Evolutionary conservation across 2,888 invertebrate genomes (phyloP).

Genomic region (Drosophila demipolita): DNA sequence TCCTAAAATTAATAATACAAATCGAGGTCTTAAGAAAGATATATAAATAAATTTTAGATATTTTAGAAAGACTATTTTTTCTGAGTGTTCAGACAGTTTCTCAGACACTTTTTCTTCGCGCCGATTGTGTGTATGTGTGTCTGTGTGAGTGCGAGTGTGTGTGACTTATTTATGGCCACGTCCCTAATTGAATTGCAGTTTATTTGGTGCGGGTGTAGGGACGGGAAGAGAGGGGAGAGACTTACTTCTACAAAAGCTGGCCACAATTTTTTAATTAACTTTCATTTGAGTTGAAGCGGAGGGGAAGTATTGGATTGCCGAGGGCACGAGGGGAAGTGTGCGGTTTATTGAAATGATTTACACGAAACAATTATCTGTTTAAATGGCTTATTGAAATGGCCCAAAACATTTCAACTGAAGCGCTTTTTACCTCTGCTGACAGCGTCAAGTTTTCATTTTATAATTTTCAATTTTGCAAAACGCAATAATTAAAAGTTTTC

Average conservation of each 20-base stretch:
- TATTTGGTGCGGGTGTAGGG: constrained; percentile 60
- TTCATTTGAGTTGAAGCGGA: constrained; percentile 44
- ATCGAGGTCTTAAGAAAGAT: no score
- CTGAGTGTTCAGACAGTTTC: not conserved
- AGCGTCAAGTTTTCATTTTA: constrained; percentile 72
- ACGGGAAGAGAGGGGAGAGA: not conserved
- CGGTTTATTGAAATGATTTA: constrained; percentile 65
- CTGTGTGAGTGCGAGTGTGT: constrained; percentile 23
- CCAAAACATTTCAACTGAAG: constrained; percentile 52
- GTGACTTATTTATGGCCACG: constrained; percentile 72
- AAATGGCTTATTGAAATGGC: constrained; percentile 78
- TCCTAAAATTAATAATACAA: no score
- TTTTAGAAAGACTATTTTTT: not conserved
- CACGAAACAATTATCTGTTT: constrained; percentile 78
- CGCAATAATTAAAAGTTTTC: constrained; percentile 76
- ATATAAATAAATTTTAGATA: no score
- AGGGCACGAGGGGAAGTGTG: not conserved
- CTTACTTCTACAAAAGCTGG: constrained; percentile 65
- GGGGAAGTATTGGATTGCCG: constrained; percentile 40
- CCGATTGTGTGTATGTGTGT: constrained; percentile 13
- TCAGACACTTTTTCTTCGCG: not conserved
- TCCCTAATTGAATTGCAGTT: constrained; percentile 80
- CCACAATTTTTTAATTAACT: constrained; percentile 81
- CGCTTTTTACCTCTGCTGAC: constrained; percentile 17
- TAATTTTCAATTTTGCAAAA: constrained; percentile 66